phyloP scores from a whole-genome alignment of 2,888 invertebrate species.

The Aphidius colemani region DNA sequence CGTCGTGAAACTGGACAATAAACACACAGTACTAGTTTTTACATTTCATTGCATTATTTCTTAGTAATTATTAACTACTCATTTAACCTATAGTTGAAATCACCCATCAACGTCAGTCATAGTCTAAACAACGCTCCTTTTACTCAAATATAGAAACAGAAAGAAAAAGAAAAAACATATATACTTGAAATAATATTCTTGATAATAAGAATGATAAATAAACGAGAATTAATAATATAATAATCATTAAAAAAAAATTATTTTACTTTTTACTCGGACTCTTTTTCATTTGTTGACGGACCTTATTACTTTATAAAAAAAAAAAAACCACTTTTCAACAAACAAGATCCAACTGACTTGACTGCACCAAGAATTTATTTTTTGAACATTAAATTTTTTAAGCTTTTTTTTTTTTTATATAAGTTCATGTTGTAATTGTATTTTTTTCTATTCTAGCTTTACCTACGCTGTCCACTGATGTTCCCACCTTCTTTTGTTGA shows the following conservation, averaged over 20 bases:
- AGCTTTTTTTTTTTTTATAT: conserved; percentile 34
- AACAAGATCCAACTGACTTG: conserved; percentile 44
- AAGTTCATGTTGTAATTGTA: conserved; percentile 20
- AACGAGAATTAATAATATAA: conserved; percentile 35
- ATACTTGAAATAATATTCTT: conserved; percentile 13
- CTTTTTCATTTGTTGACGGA: conserved; percentile 20
- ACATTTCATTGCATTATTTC: conserved; percentile 57
- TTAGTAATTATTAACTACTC: conserved; percentile 61
- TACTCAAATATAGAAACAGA: conserved; percentile 37
- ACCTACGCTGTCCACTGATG: conserved; percentile 16
- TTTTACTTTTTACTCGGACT: conserved; percentile 25
- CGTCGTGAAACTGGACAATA: conserved; percentile 59
- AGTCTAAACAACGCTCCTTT: conserved; percentile 51
- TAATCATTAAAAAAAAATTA: conserved; percentile 29
- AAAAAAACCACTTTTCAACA: conserved; percentile 14
- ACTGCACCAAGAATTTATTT: conserved; percentile 54
- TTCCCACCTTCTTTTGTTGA: conserved; percentile 19
- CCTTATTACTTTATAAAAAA: conserved; percentile 19
- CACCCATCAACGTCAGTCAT: conserved; percentile 60
- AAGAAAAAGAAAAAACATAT: conserved; percentile 20
- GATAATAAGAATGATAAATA: conserved; percentile 26
- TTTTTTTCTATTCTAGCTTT: conserved; percentile 12
- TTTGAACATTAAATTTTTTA: conserved; percentile 37
- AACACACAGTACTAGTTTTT: conserved; percentile 60
- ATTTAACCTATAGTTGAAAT: conserved; percentile 59